Evolutionary conservation across 2,113 vertebrate genomes (phyloP), one percentile per base, ranked within the genome.

Genomic region (Thalassarche chlororhynchos): DNA sequence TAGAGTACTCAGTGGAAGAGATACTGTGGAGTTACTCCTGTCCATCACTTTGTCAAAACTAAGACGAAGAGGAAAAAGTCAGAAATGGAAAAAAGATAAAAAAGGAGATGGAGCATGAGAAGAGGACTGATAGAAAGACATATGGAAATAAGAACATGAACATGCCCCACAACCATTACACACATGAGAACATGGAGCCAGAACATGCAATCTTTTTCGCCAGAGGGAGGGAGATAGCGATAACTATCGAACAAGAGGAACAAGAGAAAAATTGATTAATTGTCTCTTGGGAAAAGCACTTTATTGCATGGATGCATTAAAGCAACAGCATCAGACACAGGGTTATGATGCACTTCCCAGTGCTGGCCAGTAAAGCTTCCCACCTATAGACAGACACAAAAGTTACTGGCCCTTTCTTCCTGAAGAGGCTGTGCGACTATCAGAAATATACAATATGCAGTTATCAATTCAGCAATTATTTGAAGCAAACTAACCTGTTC

Each of bases 401-500:
- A n/a, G 6, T 34, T 44, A 47, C 26, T 2, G 5, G 21, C 31
- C 11, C 10, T 40, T 70, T 92, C 49, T 71, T 79, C 51, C 47
- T 51, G 38, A n/a, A 54, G 17, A 79, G 29, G 17, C 7, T 55
- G 31, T 65, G 38, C 7, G 47, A 38, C 11, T 49, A 14, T 31
- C 49, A 76, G 51, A 80, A 70, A 36, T 24, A 21, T 7, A 31
- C 8, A 58, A 64, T 14, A 46, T 16, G 16, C 28, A 77, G 46
- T n/a, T 61, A 44, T 51, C 57, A 74, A 83, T 17, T 58, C 78
- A 46, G 38, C 18, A 14, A 79, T 87, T 74, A 47, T 34, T 76
- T 68, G 89, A 52, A 66, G 61, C 12, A 91, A 78, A 94, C 89
- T 64, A 64, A 93, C 96, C 95, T 93, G 26, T 32, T 94, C 75